Base-by-base conservation (phyloP, 2,113 vertebrate species). In the Tragulus kanchil region DNA sequence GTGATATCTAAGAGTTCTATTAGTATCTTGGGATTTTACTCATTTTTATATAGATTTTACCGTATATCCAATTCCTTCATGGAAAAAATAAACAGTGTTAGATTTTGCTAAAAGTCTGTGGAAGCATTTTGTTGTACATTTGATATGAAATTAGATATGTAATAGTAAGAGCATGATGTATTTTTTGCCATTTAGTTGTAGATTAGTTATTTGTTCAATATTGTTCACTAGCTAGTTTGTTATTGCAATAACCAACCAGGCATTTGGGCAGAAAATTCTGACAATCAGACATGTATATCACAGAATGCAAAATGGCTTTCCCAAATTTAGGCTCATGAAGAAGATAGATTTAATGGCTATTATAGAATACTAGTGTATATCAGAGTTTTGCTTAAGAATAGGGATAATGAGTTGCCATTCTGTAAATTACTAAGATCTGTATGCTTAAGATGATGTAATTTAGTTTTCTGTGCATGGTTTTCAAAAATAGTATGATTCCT, bases 401-500 rank as follows among this genome's bases (percentile, higher is more conserved):
- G 87, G 54, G 89, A 75, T 98, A 96, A 97, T 97, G 83, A 97
- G 59, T 96, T 90, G 54, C 52, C 48, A 85, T 95, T 97, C n/a
- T 85, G 64, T 92, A 89, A 92, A 94, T 96, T 96, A 98, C 95
- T 97, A 85, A 97, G 84, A 92, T 97, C 96, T 93, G 62, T 93
- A 50, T 85, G 61, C 67, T 89, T 94, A 89, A 93, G 92, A 94
- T 95, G 94, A 85, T 95, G 64, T 89, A 89, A 95, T 96, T 97
- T 82, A 90, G 82, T 85, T 94, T 96, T 96, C 64, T 95, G 61
- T 96, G 16, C 67, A 73, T 96, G 73, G 42, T 61, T 97, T 97
- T 97, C 92, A 96, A 97, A 98, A 97, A 97, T 98, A 97, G 94
- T 95, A 90, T 94, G 75, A 71, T 95, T 62, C 56, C 31, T 92